Evolutionary conservation across 2,888 invertebrate species (phyloP), one percentile per base, ranked within the genome.

Genomic region (Teinopalpus imperialis): DNA sequence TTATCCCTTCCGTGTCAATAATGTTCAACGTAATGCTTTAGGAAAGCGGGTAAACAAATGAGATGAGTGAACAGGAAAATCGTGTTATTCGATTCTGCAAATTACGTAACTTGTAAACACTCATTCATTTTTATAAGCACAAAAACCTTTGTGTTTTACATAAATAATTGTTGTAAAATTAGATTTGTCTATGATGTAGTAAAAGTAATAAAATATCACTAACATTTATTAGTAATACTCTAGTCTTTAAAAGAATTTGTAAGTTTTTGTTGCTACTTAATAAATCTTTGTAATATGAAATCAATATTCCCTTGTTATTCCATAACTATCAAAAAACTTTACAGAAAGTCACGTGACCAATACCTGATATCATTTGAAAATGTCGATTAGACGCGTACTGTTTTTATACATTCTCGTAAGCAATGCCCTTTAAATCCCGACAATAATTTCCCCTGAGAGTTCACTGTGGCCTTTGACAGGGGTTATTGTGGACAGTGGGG

Each of bases 381-480:
- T 36, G 61, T 77, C 69, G 73, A 79, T 79, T 79, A 78, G 71
- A 77, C 74, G 70, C 76, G 75, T 73, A 74, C 69, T 71, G 72
- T 78, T 81, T 86, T 86, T 85, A 70, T 82, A 74, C 70, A 71
- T 85, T 67, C 61, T 65, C 77, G 77, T 76, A 79, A 82, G 82
- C 78, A 77, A 71, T 83, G 85, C 87, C 89, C 89, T 89, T 88
- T 88, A 89, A 89, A 89, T 85, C 88, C 88, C 81, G 81, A 83
- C 87, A 82, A 88, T 89, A 86, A 89, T 89, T 89, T 89, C 89
- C 89, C 89, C 54, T 40, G 89, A 76, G 89, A 74, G 66, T 65
- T 58, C 61, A 67, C 74, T 59, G 69, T 83, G 80, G 80, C 81
- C 81, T 83, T 85, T 85, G 83, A 80, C 81, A 74, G 82, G 86